These are phyloP conservation scores for Gryllus longicercus DNA, from an alignment of 2,888 invertebrate genomes.

Conservation along the genomic window DNA sequence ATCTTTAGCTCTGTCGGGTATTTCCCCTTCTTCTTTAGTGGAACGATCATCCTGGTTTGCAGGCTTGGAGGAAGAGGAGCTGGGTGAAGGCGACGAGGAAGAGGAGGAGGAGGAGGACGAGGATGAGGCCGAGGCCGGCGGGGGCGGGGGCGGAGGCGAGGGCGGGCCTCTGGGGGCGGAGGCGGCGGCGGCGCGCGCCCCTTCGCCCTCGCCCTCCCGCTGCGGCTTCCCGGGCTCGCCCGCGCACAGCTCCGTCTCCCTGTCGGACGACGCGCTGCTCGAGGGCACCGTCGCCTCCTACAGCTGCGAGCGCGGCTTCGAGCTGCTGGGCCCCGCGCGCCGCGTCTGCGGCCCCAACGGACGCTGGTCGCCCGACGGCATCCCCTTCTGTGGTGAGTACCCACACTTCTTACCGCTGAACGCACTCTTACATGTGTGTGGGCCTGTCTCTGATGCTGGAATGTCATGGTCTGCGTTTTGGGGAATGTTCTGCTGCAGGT, in stretches of 20 bases:
- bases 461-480: too few relatives aligned
- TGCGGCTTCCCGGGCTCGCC: conserved; percentile 90
- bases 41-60: too few relatives aligned
- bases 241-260: conserved; percentile 77
- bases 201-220: conserved; percentile 36
- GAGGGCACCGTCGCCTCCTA: conserved; percentile 74
- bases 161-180: neutral
- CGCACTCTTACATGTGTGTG: too few relatives aligned
- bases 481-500: too few relatives aligned
- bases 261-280: conserved; percentile 62
- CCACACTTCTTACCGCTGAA: too few relatives aligned
- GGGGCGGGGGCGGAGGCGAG: too few relatives aligned
- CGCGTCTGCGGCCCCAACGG: conserved; percentile 70
- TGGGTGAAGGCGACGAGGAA: too few relatives aligned
- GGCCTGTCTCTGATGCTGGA: too few relatives aligned
- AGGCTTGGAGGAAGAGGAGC: too few relatives aligned
- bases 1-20: too few relatives aligned
- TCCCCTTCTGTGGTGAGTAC: conserved; percentile 89
- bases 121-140: neutral
- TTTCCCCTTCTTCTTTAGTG: too few relatives aligned
- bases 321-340: conserved; percentile 81
- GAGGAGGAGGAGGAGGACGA: neutral
- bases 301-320: conserved; percentile 83
- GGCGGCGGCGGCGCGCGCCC: conserved; percentile 59
- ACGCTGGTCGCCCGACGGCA: conserved; percentile 82